These are phyloP conservation scores for Acinonyx jubatus DNA, from an alignment of 2,113 vertebrate species.

Conservation along the genomic window DNA sequence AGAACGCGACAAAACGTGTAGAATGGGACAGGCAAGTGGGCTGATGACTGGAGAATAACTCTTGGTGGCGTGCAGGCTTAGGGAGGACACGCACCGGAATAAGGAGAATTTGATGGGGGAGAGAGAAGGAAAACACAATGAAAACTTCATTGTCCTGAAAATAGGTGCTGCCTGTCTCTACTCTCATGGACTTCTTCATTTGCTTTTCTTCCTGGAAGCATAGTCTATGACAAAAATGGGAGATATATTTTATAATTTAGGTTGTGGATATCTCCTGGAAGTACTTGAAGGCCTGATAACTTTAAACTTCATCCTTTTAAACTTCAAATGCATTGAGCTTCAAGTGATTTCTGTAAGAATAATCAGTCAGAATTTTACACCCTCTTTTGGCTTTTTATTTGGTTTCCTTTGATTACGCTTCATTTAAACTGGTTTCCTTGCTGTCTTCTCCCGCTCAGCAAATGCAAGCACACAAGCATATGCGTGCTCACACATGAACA, in stretches of 20 bases:
- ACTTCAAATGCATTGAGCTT: background rate
- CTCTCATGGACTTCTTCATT: background rate
- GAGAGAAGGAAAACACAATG: background rate
- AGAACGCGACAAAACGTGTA: background rate
- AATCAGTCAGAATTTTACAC: background rate
- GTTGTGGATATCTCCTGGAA: background rate
- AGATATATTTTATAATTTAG: background rate
- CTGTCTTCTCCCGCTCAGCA: background rate
- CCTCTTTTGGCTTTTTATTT: background rate
- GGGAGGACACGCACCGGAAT: fast-evolving
- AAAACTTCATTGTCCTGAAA: background rate
- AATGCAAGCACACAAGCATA: background rate
- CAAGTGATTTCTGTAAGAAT: background rate
- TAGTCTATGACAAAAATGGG: background rate
- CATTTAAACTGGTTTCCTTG: background rate
- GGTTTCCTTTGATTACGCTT: background rate
- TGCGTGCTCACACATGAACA: too few relatives aligned
- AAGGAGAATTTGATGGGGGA: background rate
- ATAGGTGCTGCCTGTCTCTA: fast-evolving
- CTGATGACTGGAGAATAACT: fast-evolving
- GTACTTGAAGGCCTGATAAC: background rate
- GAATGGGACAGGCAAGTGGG: fast-evolving
- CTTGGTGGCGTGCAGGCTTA: too few relatives aligned
- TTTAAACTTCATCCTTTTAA: background rate
- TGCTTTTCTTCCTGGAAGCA: background rate